Evolutionary conservation across 2,888 invertebrate genomes (phyloP), one percentile per base, ranked within the genome.

Genomic region (Mallateleia sp.): DNA sequence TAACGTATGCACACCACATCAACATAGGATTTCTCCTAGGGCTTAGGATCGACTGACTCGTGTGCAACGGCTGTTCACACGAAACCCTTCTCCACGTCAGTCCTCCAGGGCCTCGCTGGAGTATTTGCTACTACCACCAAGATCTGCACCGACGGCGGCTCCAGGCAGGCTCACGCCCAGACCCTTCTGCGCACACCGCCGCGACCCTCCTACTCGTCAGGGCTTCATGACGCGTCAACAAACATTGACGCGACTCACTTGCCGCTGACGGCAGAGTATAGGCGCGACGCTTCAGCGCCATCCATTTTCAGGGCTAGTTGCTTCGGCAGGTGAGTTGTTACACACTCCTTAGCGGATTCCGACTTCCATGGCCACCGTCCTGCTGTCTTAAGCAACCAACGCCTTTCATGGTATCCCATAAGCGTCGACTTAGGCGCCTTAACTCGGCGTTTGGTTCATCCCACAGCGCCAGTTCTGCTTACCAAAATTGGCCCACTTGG

Each of bases 391-490:
- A 89, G 89, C 89, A 89, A 85, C 89, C 89, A 89, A 87, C 89
- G 87, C 89, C 89, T 89, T 89, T 85, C 66, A 89, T 89, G 89
- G 85, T 87, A 85, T 96, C 96, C 95, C 94, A 91, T 90, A 96
- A 92, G 91, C 92, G 93, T 92, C 91, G 91, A 92, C 89, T 93
- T 92, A 74, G 93, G 93, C 93, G 91, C 93, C 92, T 93, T 92
- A 93, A 92, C 93, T 92, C 90, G 64, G 90, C 91, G 92, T 93
- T 92, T 91, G 92, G 91, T 97, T 97, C 97, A 97, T 97, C 97
- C 97, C 97, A 96, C 97, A 97, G 96, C 97, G 96, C 97, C 97
- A 97, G 97, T 97, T 97, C 97, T 97, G 97, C 97, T 97, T 97
- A 97, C 97, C 96, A 97, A 97, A 97, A 96, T 95, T 96, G 96